Base-by-base conservation (phyloP, 2,113 vertebrate genomes). In the Neolamprologus longior region DNA sequence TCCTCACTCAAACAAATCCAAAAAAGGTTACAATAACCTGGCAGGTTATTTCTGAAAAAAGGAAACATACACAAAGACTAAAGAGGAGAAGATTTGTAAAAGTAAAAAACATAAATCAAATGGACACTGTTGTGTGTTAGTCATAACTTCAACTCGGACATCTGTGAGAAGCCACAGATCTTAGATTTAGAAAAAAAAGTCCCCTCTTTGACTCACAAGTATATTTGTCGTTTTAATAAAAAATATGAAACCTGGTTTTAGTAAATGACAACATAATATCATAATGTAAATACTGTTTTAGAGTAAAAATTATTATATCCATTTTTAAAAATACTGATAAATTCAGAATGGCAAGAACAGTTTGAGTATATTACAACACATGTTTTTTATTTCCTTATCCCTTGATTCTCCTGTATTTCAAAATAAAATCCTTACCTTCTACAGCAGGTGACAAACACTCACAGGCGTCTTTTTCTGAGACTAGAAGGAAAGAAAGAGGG, bases 371-470 rank as follows among this genome's bases (percentile, higher is more conserved):
- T 37, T 61, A 7, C 14, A 21, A 58, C n/a, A 84, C 19, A 17
- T 35, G 10, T 76, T 55, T 28, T 14, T 45, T 71, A 37, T 31
- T 81, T 66, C 13, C 31, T 24, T n/a, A 50, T 42, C 33, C 26
- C 45, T 42, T 31, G 24, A 54, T 10, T 21, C 14, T 19, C 61
- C 45, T 13, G 13, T 55, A 13, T 57, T 66, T 45, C 33, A 54
- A 82, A 68, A 54, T 52, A 54, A 47, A 54, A 21, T 83, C 35
- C 94, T 94, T 94, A 95, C 94, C 94, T 91, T 92, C 28, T 42
- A 80, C 26, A 84, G 55, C n/a, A 78, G 63, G 14, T 79, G 73
- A 87, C 58, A 84, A 84, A 90, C 83, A 87, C 81, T 42, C 42
- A 53, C 82, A 63, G 84, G 21, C 57, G 47, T 63, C 88, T 92